Evolutionary conservation across 2,888 invertebrate species (phyloP).

Genomic region (Cistogaster globosa): DNA sequence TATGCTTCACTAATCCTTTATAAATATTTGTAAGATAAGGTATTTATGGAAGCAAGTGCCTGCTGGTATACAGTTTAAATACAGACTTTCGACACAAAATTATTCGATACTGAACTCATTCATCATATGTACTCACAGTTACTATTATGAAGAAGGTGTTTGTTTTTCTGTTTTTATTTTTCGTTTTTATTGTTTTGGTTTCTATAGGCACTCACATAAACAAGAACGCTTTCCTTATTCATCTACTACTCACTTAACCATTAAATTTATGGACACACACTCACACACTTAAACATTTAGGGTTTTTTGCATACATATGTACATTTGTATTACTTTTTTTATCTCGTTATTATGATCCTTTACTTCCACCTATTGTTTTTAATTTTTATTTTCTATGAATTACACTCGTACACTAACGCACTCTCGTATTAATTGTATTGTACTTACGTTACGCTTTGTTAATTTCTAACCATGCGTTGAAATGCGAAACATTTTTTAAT

Average conservation of each 20-base stretch:
- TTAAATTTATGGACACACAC: constrained; percentile 61
- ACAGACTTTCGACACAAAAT: neutral
- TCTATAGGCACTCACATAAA: constrained; percentile 30
- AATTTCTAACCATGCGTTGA: constrained; percentile 67
- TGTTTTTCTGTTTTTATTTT: constrained; percentile 12
- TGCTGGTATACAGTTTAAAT: neutral
- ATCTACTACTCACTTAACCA: constrained; percentile 51
- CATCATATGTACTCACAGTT: constrained; percentile 26
- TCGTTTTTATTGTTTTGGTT: constrained; percentile 22
- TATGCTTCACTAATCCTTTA: constrained; percentile 44
- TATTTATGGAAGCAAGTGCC: constrained; percentile 18
- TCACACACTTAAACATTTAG: neutral
- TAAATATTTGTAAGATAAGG: constrained; percentile 26
- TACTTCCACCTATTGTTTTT: constrained; percentile 27
- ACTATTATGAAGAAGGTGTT: constrained; percentile 7
- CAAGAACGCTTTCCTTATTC: constrained; percentile 33
- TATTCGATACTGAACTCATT: constrained; percentile 31
- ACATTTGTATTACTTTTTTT: too few relatives aligned
- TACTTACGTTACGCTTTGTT: constrained; percentile 56
- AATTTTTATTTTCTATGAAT: constrained; percentile 12
- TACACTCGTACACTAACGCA: constrained; percentile 6
- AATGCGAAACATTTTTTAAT: constrained; percentile 39
- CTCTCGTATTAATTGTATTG: constrained; percentile 1
- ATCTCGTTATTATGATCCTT: too few relatives aligned
- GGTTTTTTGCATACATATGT: too few relatives aligned